Evolutionary conservation across 1,140 invertebrate genomes (phyloP).

Genomic region (Drosophila nannoptera): DNA sequence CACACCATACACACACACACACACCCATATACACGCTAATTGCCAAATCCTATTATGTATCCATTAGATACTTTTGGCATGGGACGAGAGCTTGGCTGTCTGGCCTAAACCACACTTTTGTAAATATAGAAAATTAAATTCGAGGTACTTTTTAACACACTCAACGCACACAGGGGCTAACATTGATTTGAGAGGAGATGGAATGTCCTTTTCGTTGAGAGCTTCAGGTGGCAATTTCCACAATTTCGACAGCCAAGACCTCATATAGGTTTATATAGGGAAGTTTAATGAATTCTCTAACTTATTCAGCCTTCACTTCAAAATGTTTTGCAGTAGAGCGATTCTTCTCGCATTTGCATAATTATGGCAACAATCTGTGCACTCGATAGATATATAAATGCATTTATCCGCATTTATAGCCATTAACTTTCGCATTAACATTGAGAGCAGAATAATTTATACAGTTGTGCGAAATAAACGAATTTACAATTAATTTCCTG

Average conservation of each 20-base stretch:
- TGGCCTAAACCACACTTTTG: conserved; percentile 33
- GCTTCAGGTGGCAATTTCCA: too few relatives aligned
- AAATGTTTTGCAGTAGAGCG: too few relatives aligned
- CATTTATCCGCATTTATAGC: conserved; percentile 9
- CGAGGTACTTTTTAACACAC: conserved; percentile 13
- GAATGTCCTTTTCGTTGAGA: too few relatives aligned
- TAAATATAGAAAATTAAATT: conserved; percentile 42
- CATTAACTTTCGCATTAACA: conserved; percentile 12
- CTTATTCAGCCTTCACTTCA: too few relatives aligned
- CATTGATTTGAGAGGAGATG: too few relatives aligned
- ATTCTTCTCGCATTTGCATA: conserved; percentile 22
- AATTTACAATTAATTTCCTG: conserved; percentile 71
- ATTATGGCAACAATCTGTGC: conserved; percentile 14
- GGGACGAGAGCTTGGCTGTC: neutral
- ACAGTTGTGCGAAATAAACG: conserved; percentile 40
- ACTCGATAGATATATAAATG: conserved; percentile 1
- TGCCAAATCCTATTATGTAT: conserved; percentile 78
- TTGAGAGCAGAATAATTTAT: conserved; percentile 16
- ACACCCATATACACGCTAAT: conserved; percentile 31
- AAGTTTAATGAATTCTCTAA: too few relatives aligned
- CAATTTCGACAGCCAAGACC: too few relatives aligned
- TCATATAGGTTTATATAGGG: too few relatives aligned
- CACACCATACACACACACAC: conserved; percentile 9
- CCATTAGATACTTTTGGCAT: conserved; percentile 62
- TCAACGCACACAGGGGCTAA: too few relatives aligned